Conservation (phyloP, 2,113 vertebrate genomes). For the Lathamus discolor region DNA sequence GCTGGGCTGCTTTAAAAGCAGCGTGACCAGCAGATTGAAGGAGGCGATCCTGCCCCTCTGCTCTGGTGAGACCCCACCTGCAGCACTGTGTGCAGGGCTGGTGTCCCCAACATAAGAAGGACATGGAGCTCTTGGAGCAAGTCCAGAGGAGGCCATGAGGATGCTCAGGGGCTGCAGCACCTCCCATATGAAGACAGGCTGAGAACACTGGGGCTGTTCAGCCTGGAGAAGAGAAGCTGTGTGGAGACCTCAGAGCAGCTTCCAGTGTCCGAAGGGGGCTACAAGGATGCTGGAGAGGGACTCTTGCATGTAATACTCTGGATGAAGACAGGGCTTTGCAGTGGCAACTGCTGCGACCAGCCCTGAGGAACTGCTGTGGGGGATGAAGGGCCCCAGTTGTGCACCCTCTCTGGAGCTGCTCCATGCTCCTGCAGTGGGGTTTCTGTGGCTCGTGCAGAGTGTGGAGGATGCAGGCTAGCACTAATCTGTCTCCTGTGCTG, state of each 20-base stretch:
- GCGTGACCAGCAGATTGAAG: too few species aligned
- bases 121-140: too few species aligned
- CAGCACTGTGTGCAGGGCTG: too few species aligned
- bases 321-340: not conserved
- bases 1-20: too few species aligned
- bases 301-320: not conserved
- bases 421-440: not conserved
- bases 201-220: too few species aligned
- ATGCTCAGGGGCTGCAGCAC: too few species aligned
- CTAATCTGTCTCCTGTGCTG: not conserved
- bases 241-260: not conserved
- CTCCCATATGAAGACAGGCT: too few species aligned
- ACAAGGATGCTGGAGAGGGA: not conserved
- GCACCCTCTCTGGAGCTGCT: fast-evolving
- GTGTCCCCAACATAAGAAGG: too few species aligned
- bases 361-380: not conserved
- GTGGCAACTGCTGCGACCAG: not conserved
- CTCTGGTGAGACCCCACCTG: too few species aligned
- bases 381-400: not conserved
- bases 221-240: not conserved
- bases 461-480: not conserved
- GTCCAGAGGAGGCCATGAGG: too few species aligned
- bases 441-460: not conserved
- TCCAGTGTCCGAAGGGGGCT: not conserved
- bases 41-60: too few species aligned